Evolutionary conservation across 2,888 invertebrate species (phyloP), one percentile per base, ranked within the genome.

Genomic region (Petrolisthes cinctipes): DNA sequence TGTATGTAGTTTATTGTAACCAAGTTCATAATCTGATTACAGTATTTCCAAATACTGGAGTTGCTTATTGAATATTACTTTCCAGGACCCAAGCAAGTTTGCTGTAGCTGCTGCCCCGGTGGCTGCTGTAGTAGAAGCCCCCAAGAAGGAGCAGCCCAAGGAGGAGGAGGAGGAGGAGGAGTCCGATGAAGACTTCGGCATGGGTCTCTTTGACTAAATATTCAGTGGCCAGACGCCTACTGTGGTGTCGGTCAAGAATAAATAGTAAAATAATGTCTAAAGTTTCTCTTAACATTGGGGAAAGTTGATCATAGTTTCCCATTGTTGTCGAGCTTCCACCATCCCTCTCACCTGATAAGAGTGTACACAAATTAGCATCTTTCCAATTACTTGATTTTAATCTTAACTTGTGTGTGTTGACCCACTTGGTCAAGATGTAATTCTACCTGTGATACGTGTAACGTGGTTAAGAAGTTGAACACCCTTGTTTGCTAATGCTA

Each of bases 161-260:
- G 96, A 95, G 92, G 95, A 96, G 92, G 95, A 96, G 93, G 96
- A 95, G 92, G 95, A 95, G 91, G 96, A 96, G 92, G 97, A 97
- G 93, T 96, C 96, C 89, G 97, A 97, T 92, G 97, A 97, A 92
- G 98, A 97, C 93, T 97, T 98, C 83, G 97, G 97, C 93, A 96
- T 98, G 93, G 97, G 98, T 93, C 90, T 91, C 66, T 91, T 91
- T 82, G 91, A 91, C 83, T 91, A 91, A n/a, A n/a, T n/a, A 20
- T n/a, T n/a, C 71, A n/a, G 80, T 68, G 80, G 82, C 71, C 71
- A 89, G 82, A 73, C 83, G 78, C 84, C 79, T 75, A 73, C 73
- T 75, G 86, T 88, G 85, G 85, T 66, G 78, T 89, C 80, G 83
- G 68, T 86, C 73, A 83, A 68, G 66, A 88, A 90, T 85, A 88